phyloP scores from a whole-genome alignment of 2,113 vertebrate genomes.

The Pelusios castaneus region DNA sequence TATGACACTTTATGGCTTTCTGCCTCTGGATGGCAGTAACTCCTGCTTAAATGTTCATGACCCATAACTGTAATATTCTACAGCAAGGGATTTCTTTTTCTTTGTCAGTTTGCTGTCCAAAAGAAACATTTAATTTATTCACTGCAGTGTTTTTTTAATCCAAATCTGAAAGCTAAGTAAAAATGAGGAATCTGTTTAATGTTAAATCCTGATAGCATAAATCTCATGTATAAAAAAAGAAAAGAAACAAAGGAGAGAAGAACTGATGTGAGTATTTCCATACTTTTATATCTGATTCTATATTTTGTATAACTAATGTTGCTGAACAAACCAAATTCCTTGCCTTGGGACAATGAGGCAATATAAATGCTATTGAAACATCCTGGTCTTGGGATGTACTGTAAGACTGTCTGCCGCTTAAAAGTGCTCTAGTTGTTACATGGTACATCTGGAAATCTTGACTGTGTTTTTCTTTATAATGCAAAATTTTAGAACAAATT shows the following conservation, averaged over 20 bases:
- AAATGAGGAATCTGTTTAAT: slow-evolving; percentile 52
- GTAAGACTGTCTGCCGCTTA: slow-evolving; percentile 27
- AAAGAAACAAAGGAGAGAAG: slow-evolving; percentile 30
- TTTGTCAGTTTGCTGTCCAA: slow-evolving; percentile 68
- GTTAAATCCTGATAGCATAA: slow-evolving; percentile 33
- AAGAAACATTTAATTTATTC: slow-evolving; percentile 67
- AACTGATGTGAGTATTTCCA: slow-evolving; percentile 32
- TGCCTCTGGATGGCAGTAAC: slow-evolving; percentile 82
- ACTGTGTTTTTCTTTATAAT: slow-evolving; percentile 39
- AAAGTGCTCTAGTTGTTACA: slow-evolving; percentile 41
- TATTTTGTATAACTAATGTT: slow-evolving; percentile 27
- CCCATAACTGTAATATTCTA: slow-evolving; percentile 45
- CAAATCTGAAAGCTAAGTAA: slow-evolving; percentile 42
- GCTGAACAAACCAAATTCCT: slow-evolving; percentile 47
- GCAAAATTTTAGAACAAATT: slow-evolving; percentile 24
- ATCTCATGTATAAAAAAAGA: slow-evolving; percentile 32
- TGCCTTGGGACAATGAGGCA: slow-evolving; percentile 31
- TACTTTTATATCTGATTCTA: slow-evolving; percentile 43
- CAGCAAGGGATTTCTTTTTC: slow-evolving; percentile 67
- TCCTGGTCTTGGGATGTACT: slow-evolving; percentile 4
- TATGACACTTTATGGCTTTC: slow-evolving; percentile 56
- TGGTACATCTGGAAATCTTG: slow-evolving; percentile 62
- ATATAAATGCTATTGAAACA: slow-evolving; percentile 16
- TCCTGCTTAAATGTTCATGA: slow-evolving; percentile 67
- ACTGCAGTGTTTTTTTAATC: slow-evolving; percentile 22